phyloP scores from a whole-genome alignment of 2,888 invertebrate genomes.

The Mallateleia sp. region DNA sequence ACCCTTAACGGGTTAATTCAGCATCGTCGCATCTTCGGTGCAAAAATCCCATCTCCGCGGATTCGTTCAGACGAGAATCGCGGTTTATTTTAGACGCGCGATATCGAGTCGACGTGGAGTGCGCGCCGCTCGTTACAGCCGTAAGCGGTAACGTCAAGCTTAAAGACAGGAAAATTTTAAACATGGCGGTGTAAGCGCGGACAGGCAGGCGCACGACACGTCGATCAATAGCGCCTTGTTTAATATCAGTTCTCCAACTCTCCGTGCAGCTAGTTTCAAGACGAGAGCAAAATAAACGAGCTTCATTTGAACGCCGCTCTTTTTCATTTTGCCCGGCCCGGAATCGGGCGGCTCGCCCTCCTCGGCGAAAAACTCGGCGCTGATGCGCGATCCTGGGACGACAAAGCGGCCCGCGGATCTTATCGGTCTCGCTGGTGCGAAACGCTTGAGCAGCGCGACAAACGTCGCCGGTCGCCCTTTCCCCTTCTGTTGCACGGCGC shows the following conservation, averaged over 20 bases:
- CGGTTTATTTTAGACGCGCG: background rate
- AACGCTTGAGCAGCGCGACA: background rate
- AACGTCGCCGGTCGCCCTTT: background rate
- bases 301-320: conserved; percentile 54
- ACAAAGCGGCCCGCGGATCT: conserved; percentile 20
- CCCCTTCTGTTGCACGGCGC: background rate
- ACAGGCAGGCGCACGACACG: conserved; percentile 85
- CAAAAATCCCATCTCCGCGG: no score
- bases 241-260: conserved; percentile 89
- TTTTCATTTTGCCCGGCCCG: conserved; percentile 45
- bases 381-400: conserved; percentile 16
- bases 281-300: conserved; percentile 78
- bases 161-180: conserved; percentile 87
- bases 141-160: conserved; percentile 65
- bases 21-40: no score
- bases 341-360: conserved; percentile 47
- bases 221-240: conserved; percentile 89
- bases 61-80: no score
- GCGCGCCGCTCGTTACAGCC: conserved; percentile 46
- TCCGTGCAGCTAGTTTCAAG: conserved; percentile 84
- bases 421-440: conserved; percentile 6
- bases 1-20: no score
- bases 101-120: conserved; percentile 1
- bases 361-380: conserved; percentile 27
- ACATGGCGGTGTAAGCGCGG: conserved; percentile 88